Evolutionary conservation across 2,888 invertebrate species (phyloP).

Genomic region (Tetranychus piercei): DNA sequence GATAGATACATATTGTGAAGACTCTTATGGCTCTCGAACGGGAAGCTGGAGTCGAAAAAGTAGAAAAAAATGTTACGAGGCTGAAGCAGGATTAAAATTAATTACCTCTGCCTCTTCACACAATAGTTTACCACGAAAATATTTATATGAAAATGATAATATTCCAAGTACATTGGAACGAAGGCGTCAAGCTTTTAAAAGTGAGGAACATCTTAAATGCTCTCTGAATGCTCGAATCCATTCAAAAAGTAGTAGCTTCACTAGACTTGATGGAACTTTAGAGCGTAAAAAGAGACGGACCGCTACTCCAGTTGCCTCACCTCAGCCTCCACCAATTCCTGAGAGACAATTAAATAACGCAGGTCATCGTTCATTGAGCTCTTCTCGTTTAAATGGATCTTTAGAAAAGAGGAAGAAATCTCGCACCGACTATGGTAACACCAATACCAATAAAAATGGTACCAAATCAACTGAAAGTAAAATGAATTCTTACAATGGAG

Average conservation of each 20-base stretch:
- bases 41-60: neutral
- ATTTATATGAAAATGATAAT: neutral
- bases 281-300: neutral
- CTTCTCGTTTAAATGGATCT: slow-evolving; percentile 20
- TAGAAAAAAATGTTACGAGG: neutral
- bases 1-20: neutral
- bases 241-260: neutral
- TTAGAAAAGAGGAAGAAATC: slow-evolving; percentile 20
- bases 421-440: slow-evolving; percentile 16
- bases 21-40: neutral
- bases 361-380: slow-evolving; percentile 9
- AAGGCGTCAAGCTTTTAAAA: neutral
- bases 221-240: neutral
- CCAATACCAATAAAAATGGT: slow-evolving; percentile 2
- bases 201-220: neutral
- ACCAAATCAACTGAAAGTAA: neutral
- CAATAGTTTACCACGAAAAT: neutral
- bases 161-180: neutral
- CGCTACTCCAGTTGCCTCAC: neutral
- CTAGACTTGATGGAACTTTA: neutral
- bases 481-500: slow-evolving; percentile 14
- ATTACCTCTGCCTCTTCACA: neutral
- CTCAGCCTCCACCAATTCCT: neutral
- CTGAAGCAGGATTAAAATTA: neutral
- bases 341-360: neutral